Conservation (phyloP, 2,113 vertebrate species). For the Acrocephalus arundinaceus region DNA sequence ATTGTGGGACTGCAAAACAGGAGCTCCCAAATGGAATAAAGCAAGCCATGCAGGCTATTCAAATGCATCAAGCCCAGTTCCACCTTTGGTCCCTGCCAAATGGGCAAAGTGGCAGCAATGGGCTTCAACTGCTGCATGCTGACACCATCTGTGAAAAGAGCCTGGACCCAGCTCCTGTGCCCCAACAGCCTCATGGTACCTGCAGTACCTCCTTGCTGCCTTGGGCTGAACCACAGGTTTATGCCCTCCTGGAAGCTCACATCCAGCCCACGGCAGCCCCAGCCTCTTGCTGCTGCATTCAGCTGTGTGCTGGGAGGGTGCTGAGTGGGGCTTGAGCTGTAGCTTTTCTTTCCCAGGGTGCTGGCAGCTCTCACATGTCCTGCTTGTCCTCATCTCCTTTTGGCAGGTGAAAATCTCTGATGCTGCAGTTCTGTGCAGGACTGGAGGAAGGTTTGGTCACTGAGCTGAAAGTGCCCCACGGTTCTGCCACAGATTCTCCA, state of each 20-base stretch:
- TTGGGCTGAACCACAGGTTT: background rate
- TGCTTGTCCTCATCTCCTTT: background rate
- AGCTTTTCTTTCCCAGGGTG: background rate
- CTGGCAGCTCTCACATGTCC: background rate
- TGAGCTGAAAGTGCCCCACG: fast-evolving
- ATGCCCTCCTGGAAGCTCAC: background rate
- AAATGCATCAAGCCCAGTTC: background rate
- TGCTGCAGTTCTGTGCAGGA: background rate
- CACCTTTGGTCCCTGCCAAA: background rate
- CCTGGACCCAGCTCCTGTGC: background rate
- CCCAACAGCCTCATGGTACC: background rate
- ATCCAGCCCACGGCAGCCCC: background rate
- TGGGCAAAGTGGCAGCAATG: background rate
- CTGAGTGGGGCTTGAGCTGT: fast-evolving
- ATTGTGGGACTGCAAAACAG: background rate
- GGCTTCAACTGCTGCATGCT: background rate
- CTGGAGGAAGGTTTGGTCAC: background rate
- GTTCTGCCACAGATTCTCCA: background rate
- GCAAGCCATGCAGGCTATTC: background rate
- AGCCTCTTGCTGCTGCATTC: background rate
- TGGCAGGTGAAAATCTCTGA: background rate
- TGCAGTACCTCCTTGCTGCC: fast-evolving
- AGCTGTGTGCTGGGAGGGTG: background rate
- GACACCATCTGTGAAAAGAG: background rate
- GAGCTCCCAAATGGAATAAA: background rate